These are phyloP conservation scores for Volucella zonaria DNA, from an alignment of 2,888 invertebrate genomes.

Conservation along the genomic window DNA sequence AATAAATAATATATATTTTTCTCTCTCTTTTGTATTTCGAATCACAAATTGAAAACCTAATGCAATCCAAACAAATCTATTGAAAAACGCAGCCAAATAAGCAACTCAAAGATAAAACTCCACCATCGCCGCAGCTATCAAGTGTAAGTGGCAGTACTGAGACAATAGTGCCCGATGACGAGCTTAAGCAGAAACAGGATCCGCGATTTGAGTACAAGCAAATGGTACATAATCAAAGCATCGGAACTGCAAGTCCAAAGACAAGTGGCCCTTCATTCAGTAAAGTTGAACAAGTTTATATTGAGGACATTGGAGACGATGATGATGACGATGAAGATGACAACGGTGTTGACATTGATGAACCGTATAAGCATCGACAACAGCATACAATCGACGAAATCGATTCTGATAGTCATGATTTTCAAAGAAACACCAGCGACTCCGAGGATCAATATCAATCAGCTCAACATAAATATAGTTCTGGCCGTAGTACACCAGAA, in stretches of 20 bases:
- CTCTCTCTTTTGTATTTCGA: slow-evolving; percentile 62
- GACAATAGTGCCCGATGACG: slow-evolving; percentile 9
- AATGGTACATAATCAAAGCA: slow-evolving; percentile 77
- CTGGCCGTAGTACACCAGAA: slow-evolving; percentile 81
- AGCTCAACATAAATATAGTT: slow-evolving; percentile 75
- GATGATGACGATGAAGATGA: slow-evolving; percentile 75
- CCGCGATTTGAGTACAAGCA: slow-evolving; percentile 78
- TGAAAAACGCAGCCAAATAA: slow-evolving; percentile 50
- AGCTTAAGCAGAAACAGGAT: slow-evolving; percentile 26
- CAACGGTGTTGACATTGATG: slow-evolving; percentile 67
- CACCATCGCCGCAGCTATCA: slow-evolving; percentile 42
- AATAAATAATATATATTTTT: slow-evolving; percentile 64
- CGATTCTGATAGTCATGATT: slow-evolving; percentile 40
- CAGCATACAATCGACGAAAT: slow-evolving; percentile 12
- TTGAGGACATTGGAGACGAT: slow-evolving; percentile 77
- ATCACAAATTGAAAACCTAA: slow-evolving; percentile 31
- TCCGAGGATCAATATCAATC: slow-evolving; percentile 80
- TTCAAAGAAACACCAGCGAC: slow-evolving; percentile 78
- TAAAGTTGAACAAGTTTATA: slow-evolving; percentile 79
- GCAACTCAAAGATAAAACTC: slow-evolving; percentile 62
- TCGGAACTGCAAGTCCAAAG: neutral
- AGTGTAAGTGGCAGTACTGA: neutral
- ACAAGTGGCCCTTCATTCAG: slow-evolving; percentile 49
- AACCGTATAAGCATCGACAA: slow-evolving; percentile 21
- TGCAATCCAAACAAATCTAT: slow-evolving; percentile 48